phyloP scores from a whole-genome alignment of 2,113 vertebrate species.

The Chamaea fasciata region DNA sequence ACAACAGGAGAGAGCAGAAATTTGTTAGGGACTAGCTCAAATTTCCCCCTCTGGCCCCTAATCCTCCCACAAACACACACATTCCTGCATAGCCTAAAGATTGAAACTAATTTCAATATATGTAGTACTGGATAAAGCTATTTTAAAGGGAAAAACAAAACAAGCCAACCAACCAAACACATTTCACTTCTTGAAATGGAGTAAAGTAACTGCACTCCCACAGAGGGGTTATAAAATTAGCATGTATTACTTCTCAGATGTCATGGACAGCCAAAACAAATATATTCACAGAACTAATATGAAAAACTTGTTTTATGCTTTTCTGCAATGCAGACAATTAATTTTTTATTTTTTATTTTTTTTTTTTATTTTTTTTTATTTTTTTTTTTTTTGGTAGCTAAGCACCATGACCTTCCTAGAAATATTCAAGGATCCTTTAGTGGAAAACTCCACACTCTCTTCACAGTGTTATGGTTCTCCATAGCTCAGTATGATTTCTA shows the following conservation, averaged over 20 bases:
- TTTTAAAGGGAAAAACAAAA: not conserved
- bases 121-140: not conserved
- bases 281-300: not conserved
- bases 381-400: not conserved
- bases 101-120: not conserved
- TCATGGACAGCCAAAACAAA: not conserved
- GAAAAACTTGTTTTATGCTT: constrained; percentile 30
- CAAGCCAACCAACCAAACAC: not conserved
- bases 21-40: not conserved
- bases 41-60: not conserved
- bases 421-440: constrained; percentile 33
- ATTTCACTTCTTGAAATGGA: not conserved
- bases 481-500: not conserved
- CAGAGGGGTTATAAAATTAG: constrained; percentile 2
- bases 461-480: not conserved
- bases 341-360: not conserved
- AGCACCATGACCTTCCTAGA: constrained; percentile 40
- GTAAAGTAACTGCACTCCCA: constrained; percentile 19
- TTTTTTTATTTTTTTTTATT: not conserved
- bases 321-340: constrained; percentile 55
- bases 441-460: not conserved
- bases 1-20: not conserved
- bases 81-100: not conserved
- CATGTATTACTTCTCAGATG: not conserved
- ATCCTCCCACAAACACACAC: not conserved